These are phyloP conservation scores for Drosophila pegasa DNA, from an alignment of 2,888 invertebrate species.

Conservation along the genomic window DNA sequence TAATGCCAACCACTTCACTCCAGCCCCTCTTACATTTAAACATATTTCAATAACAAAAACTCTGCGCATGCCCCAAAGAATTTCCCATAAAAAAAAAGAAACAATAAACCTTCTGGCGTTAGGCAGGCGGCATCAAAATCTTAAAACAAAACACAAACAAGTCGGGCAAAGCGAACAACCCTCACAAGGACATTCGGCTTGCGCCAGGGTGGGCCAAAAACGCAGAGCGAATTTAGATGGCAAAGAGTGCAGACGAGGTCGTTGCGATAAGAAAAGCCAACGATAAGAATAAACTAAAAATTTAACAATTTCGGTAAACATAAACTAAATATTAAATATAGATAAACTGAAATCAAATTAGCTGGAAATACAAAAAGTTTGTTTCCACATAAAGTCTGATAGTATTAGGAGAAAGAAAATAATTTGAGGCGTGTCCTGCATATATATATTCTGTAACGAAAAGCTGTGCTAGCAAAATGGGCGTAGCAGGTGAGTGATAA, in stretches of 20 bases:
- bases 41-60: slow-evolving; percentile 68
- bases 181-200: slow-evolving; percentile 68
- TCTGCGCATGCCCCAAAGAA: slow-evolving; percentile 73
- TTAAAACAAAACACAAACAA: slow-evolving; percentile 67
- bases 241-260: slow-evolving; percentile 50
- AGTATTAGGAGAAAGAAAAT: neutral
- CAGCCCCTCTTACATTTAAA: neutral
- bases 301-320: neutral
- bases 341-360: neutral
- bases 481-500: slow-evolving; percentile 66
- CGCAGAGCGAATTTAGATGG: slow-evolving; percentile 54
- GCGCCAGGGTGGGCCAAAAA: slow-evolving; percentile 50
- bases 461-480: slow-evolving; percentile 45
- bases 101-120: slow-evolving; percentile 17
- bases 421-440: slow-evolving; percentile 45
- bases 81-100: slow-evolving; percentile 50
- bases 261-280: slow-evolving; percentile 33
- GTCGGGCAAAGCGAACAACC: slow-evolving; percentile 55
- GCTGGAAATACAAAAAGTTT: neutral
- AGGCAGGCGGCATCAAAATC: slow-evolving; percentile 44
- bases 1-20: slow-evolving; percentile 29
- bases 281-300: slow-evolving; percentile 29
- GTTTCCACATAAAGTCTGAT: neutral
- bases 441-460: slow-evolving; percentile 24
- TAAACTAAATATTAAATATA: neutral